phyloP scores from a whole-genome alignment of 2,797 vertebrate species.

The Nyctibius grandis region DNA sequence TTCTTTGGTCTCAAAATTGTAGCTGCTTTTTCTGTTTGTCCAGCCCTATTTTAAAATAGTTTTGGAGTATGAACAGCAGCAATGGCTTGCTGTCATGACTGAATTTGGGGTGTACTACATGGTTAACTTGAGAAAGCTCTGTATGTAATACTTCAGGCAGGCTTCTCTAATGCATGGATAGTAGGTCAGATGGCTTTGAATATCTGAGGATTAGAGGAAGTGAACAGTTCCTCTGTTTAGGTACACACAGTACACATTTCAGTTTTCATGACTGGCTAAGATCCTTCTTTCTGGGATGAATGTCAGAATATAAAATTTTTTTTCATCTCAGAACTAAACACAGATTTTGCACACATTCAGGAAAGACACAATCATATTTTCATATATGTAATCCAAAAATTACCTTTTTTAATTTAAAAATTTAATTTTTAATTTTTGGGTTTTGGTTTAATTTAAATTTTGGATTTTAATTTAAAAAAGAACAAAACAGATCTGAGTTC shows the following conservation, averaged over 20 bases:
- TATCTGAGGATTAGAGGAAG: neutral
- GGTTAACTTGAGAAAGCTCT: neutral
- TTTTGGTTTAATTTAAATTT: no score
- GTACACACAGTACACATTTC: neutral
- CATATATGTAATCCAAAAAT: neutral
- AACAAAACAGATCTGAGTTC: neutral
- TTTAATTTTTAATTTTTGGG: no score
- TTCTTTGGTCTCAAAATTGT: neutral
- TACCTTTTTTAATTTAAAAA: neutral
- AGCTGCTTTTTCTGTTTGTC: neutral
- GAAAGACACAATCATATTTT: neutral
- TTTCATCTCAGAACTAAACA: neutral
- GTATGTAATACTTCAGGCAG: neutral
- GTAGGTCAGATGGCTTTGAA: neutral
- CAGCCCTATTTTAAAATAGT: neutral
- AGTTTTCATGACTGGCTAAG: neutral
- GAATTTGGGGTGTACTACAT: neutral
- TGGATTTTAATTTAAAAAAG: neutral
- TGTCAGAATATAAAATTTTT: neutral
- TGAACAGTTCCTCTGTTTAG: neutral
- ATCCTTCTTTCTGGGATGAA: neutral
- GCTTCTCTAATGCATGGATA: neutral
- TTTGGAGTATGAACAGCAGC: neutral
- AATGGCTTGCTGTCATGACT: neutral
- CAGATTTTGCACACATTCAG: neutral